phyloP scores from a whole-genome alignment of 2,113 vertebrate genomes.

The Channa maculata region DNA sequence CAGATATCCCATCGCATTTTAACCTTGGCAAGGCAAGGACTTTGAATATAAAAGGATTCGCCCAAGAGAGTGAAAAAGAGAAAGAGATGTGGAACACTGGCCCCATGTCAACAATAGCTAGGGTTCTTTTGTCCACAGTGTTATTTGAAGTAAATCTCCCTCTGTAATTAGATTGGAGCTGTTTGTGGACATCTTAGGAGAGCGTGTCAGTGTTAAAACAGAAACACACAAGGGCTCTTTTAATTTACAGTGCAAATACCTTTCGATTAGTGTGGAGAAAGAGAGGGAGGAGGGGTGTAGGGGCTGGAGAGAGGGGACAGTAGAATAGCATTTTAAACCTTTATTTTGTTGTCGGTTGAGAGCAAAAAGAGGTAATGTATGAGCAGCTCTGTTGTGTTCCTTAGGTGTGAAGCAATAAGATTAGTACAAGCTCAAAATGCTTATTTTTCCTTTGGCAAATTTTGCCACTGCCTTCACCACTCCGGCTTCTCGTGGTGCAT shows the following conservation, averaged over 20 bases:
- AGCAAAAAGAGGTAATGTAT: constrained; percentile 70
- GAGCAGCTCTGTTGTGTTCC: constrained; percentile 86
- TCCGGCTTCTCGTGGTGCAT: constrained; percentile 41
- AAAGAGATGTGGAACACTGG: constrained; percentile 68
- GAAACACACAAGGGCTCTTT: constrained; percentile 71
- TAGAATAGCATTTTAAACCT: constrained; percentile 79
- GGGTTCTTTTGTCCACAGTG: constrained; percentile 74
- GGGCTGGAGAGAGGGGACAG: constrained; percentile 54
- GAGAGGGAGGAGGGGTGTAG: constrained; percentile 55
- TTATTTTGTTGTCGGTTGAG: constrained; percentile 79
- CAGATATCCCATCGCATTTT: constrained; percentile 77
- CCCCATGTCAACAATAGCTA: constrained; percentile 71
- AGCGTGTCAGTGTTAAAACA: constrained; percentile 71
- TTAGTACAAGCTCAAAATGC: constrained; percentile 90
- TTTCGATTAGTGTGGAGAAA: constrained; percentile 81
- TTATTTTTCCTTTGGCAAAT: constrained; percentile 84
- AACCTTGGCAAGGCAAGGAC: constrained; percentile 75
- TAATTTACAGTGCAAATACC: constrained; percentile 88
- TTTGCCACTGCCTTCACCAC: constrained; percentile 47
- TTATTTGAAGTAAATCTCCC: constrained; percentile 82
- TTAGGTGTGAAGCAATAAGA: constrained; percentile 92
- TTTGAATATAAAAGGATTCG: constrained; percentile 77
- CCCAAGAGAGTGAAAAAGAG: constrained; percentile 68
- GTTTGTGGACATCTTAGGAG: constrained; percentile 83
- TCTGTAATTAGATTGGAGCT: constrained; percentile 84